Evolutionary conservation across 2,113 vertebrate species (phyloP), one percentile per base, ranked within the genome.

Genomic region (Chunga burmeisteri): DNA sequence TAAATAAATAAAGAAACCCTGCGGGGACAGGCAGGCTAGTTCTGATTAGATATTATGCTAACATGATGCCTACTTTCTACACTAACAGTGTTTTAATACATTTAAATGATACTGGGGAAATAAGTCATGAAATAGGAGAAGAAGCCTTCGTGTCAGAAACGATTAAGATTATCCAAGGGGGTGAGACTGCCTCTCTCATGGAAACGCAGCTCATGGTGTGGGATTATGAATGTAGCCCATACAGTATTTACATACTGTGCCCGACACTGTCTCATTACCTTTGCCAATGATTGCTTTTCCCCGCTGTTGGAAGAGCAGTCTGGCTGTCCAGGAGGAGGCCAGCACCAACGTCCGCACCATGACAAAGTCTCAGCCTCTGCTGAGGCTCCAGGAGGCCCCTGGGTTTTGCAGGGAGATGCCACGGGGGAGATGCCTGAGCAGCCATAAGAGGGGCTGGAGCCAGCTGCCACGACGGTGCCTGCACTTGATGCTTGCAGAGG

Each of bases 41-140:
- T 97, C 97, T 98, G 98, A 98, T 98, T 98, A 98, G 97, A 98
- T 98, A 97, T 98, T 98, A 98, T 97, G 97, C 97, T 98, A 98
- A 98, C 97, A 88, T 83, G 94, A 96, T 96, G 96, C 97, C 97
- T 97, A 88, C 94, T 98, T 96, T 96, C 96, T 72, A 75, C 90
- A 4, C 96, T 97, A 98, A 98, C 95, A 68, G 95, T 98, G 96
- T 96, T 97, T 98, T 98, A 97, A 98, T 98, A 94, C 94, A 97
- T 95, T 98, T 97, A 98, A 98, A 97, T 82, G 93, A 96, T 98
- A 95, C 81, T 86, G 75, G 92, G 91, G 96, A 98, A 98, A 98
- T 96, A 96, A 90, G 91, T 98, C 93, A 96, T 56, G 74, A 91
- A 93, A 92, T 59, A 92, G 70, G 82, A 92, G 93, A 88, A 84